These are phyloP conservation scores for Falco biarmicus DNA, from an alignment of 2,797 vertebrate genomes.

Conservation along the genomic window DNA sequence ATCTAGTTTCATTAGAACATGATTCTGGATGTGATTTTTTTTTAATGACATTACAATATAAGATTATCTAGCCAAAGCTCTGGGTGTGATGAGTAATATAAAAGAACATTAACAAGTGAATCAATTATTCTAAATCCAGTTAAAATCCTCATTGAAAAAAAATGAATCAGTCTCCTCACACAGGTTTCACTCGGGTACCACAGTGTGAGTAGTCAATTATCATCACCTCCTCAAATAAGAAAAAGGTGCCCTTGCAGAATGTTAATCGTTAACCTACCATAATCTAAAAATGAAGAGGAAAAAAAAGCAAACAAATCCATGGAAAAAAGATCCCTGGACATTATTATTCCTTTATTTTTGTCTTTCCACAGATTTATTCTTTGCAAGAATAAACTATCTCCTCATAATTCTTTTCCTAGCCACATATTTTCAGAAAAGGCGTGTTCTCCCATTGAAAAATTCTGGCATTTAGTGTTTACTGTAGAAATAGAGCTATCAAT, in stretches of 20 bases:
- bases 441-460: neutral
- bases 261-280: neutral
- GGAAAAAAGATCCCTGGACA: neutral
- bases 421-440: neutral
- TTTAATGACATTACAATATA: neutral
- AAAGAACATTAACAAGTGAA: neutral
- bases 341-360: neutral
- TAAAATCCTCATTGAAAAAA: neutral
- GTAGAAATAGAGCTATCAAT: neutral
- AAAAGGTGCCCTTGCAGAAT: neutral
- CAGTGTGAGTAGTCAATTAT: neutral
- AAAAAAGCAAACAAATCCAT: neutral
- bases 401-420: neutral
- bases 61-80: neutral
- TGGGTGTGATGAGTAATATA: neutral
- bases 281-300: neutral
- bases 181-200: neutral
- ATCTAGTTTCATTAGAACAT: neutral
- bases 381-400: neutral
- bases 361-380: neutral
- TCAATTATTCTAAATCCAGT: neutral
- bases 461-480: neutral
- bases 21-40: neutral
- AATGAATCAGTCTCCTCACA: neutral
- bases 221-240: neutral